These are phyloP conservation scores for Leptoteleia sp. DNA, from an alignment of 1,140 invertebrate genomes.

Conservation along the genomic window DNA sequence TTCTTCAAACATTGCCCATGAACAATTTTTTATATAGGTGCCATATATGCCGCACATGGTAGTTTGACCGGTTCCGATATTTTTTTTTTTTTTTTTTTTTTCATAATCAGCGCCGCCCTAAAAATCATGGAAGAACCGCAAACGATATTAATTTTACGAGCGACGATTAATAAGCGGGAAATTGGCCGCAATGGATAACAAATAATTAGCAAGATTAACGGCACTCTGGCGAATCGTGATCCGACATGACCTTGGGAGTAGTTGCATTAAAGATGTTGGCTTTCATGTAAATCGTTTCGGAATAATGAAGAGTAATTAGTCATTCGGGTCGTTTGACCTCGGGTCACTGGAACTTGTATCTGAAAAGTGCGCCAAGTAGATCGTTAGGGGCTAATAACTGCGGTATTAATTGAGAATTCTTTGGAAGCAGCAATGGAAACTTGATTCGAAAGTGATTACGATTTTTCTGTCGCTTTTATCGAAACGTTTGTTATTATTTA, in stretches of 20 bases:
- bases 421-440: constrained; percentile 24
- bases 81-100: too few species aligned
- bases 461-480: too few species aligned
- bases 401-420: constrained; percentile 31
- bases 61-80: constrained; percentile 25
- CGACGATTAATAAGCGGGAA: constrained; percentile 16
- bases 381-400: constrained; percentile 23
- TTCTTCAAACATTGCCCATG: constrained; percentile 49
- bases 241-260: constrained; percentile 28
- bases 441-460: constrained; percentile 35
- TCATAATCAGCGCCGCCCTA: too few species aligned
- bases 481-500: too few species aligned
- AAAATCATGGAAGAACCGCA: too few species aligned
- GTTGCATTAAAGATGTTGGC: constrained; percentile 19
- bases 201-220: constrained; percentile 32
- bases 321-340: constrained; percentile 24
- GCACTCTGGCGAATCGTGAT: constrained; percentile 6
- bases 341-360: constrained; percentile 22
- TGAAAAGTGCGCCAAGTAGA: constrained; percentile 30
- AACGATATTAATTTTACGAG: neutral
- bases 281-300: constrained; percentile 31
- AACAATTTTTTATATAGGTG: too few species aligned
- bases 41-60: too few species aligned
- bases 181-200: constrained; percentile 20
- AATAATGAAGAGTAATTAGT: constrained; percentile 49